Base-by-base conservation (phyloP, 2,797 vertebrate genomes). In the Hipposideros larvatus region DNA sequence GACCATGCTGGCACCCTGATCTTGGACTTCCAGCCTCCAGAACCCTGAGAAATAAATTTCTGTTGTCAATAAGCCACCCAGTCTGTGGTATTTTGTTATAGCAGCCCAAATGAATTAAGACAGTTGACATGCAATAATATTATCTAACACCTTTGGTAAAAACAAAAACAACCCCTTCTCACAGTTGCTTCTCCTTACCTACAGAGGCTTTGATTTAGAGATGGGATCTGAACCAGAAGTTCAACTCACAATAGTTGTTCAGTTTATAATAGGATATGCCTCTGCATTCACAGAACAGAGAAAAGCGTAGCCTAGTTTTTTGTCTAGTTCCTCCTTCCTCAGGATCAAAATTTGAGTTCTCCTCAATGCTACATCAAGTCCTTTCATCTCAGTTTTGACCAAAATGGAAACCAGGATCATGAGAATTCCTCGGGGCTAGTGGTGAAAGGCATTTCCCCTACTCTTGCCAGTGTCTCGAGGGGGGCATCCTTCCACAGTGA, bases 361-460 rank as follows among this genome's bases (percentile, higher is more conserved):
- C 75, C 61, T 34, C 34, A 7, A 19, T 15, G 28, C 28, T 86
- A 11, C 53, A 53, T 53, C 11, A 0, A 1, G 0, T 43, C 34
- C 51, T 88, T 0, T 93, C 26, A 80, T 31, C 92, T 89, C 74
- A 4, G 26, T 53, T 90, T 1, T 34, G 21, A 59, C 87, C 91
- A 89, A 53, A 90, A 73, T 14, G 66, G 66, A 93, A 82, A 57
- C 66, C 74, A 90, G 77, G 63, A 86, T 51, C 70, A 46, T 31
- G 1, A 16, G 51, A 34, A 57, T 94, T 90, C 91, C 96, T 86
- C 8, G 0, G 41, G 65, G 75, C 85, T 77, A 26, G 78, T 80
- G 73, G 34, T 97, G 75, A 96, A 97, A 97, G 95, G 74, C 63
- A 96, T 90, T 87, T 95, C 83, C 70, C 61, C 80, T 0, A 85